phyloP scores from a whole-genome alignment of 2,113 vertebrate species.

The pig (Sus scrofa) region DNA sequence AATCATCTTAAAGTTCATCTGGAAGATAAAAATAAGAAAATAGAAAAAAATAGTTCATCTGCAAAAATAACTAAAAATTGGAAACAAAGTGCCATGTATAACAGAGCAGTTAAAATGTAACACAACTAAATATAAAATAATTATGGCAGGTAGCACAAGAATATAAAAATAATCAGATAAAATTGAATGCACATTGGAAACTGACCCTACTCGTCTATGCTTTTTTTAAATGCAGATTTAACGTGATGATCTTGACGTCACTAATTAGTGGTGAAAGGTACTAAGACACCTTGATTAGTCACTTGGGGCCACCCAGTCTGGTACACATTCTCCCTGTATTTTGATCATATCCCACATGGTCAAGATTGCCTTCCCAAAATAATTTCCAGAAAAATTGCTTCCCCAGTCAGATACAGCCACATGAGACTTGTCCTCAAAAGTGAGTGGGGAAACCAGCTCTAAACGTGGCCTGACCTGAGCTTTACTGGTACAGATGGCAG shows the following conservation, averaged over 20 bases:
- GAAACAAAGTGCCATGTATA: not conserved
- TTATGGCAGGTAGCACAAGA: not conserved
- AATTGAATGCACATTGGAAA: not conserved
- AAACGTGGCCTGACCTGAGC: not conserved
- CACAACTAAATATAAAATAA: not conserved
- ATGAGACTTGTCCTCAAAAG: not conserved
- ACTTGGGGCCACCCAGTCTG: not conserved
- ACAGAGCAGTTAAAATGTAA: not conserved
- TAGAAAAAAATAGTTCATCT: too few species aligned
- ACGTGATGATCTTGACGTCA: not conserved
- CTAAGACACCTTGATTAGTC: not conserved
- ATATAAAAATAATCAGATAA: not conserved
- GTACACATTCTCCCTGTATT: not conserved
- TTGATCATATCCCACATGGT: not conserved
- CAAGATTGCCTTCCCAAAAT: not conserved
- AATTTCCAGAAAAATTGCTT: conserved; percentile 3
- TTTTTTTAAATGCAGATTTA: not conserved
- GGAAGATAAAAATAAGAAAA: not conserved
- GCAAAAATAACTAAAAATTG: not conserved
- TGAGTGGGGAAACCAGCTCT: not conserved
- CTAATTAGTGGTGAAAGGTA: not conserved
- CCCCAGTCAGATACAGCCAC: not conserved
- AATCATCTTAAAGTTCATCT: conserved; percentile 25
- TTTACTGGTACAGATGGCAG: not conserved
- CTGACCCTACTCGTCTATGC: not conserved